phyloP scores from a whole-genome alignment of 1,140 invertebrate genomes.

The Drosophila micromelanica region DNA sequence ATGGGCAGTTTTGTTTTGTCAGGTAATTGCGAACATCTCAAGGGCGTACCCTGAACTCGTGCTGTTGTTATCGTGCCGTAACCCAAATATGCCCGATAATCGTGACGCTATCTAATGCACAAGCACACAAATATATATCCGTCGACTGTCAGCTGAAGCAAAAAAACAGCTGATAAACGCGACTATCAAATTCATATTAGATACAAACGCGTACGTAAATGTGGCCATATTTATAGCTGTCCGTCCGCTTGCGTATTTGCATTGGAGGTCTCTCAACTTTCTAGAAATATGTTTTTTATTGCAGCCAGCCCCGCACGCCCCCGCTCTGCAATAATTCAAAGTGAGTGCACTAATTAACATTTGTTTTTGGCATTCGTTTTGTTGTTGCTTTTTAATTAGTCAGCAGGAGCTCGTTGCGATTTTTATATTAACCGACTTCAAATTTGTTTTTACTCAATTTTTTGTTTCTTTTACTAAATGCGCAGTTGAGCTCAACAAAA shows the following conservation, averaged over 20 bases:
- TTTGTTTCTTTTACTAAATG: conserved; percentile 46
- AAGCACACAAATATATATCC: conserved; percentile 31
- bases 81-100: conserved; percentile 54
- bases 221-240: conserved; percentile 6
- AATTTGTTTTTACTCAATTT: background rate
- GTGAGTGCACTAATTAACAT: conserved; percentile 75
- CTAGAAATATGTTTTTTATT: conserved; percentile 9
- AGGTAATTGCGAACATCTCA: conserved; percentile 18
- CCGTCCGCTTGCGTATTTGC: background rate
- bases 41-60: conserved; percentile 32
- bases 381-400: conserved; percentile 65
- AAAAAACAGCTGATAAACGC: conserved; percentile 62
- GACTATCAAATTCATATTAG: conserved; percentile 24
- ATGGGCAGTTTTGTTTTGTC: background rate
- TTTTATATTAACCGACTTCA: conserved; percentile 40
- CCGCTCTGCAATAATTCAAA: conserved; percentile 54
- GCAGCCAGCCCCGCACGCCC: conserved; percentile 1
- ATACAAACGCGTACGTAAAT: background rate
- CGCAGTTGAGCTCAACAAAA: conserved; percentile 41
- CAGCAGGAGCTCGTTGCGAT: conserved; percentile 9
- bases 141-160: conserved; percentile 41
- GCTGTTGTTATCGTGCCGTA: conserved; percentile 21
- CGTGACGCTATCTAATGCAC: conserved; percentile 24
- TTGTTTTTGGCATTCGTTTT: conserved; percentile 39
- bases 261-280: conserved; percentile 35